phyloP scores from a whole-genome alignment of 2,113 vertebrate genomes.

The Zeus faber region DNA sequence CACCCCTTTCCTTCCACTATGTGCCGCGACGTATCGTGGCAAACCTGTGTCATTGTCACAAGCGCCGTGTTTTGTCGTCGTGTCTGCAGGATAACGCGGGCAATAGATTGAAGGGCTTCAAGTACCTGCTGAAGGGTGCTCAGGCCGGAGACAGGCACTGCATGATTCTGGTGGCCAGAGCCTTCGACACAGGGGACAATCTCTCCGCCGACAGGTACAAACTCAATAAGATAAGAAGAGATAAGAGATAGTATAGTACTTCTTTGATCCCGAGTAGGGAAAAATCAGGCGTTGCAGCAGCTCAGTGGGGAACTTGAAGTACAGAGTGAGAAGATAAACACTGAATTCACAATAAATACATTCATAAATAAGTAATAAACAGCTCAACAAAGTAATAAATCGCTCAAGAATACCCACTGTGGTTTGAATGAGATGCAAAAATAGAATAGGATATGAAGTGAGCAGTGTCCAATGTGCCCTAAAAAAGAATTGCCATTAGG shows the following conservation, averaged over 20 bases:
- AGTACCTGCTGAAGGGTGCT: constrained; percentile 86
- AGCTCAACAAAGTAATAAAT: too few species aligned
- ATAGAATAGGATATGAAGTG: too few species aligned
- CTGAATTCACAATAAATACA: too few species aligned
- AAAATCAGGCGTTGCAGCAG: too few species aligned
- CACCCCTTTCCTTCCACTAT: not conserved
- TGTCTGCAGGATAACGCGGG: constrained; percentile 81
- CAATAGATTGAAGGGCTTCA: constrained; percentile 86
- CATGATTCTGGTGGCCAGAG: constrained; percentile 91
- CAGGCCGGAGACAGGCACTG: constrained; percentile 90
- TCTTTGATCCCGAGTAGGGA: too few species aligned
- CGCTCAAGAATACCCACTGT: too few species aligned
- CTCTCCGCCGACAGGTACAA: constrained; percentile 82
- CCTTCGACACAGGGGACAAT: constrained; percentile 84
- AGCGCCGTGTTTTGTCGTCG: not conserved
- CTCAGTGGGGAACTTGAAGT: not conserved
- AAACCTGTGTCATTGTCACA: not conserved
- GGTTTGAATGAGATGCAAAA: too few species aligned
- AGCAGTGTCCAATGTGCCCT: too few species aligned
- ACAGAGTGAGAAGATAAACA: too few species aligned
- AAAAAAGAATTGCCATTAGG: too few species aligned
- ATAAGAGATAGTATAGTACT: not conserved
- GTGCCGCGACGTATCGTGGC: not conserved
- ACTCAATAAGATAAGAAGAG: too few species aligned
- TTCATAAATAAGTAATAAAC: too few species aligned